Conservation (phyloP, 1,140 invertebrate species). For the Laodelphax striatellus region DNA sequence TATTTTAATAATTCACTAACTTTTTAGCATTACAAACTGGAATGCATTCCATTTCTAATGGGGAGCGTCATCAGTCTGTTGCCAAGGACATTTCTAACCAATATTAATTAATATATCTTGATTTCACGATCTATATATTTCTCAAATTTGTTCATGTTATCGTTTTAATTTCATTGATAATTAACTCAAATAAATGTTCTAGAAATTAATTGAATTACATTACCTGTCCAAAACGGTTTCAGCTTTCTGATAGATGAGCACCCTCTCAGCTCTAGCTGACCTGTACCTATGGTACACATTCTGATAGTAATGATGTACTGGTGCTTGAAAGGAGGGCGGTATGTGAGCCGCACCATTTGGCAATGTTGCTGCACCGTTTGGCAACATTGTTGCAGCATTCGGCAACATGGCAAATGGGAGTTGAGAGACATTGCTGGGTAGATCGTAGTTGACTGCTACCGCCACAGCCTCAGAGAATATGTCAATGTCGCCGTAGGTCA, state of each 20-base stretch:
- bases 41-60: no score
- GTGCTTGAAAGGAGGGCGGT: background rate
- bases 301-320: background rate
- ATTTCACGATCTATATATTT: no score
- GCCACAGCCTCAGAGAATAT: constrained; percentile 18
- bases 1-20: no score
- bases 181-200: no score
- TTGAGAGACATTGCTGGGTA: constrained; percentile 11
- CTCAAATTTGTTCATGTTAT: no score
- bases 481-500: constrained; percentile 30
- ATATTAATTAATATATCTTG: no score
- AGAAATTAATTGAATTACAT: background rate
- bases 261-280: background rate
- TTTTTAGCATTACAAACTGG: no score
- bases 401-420: background rate
- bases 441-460: constrained; percentile 17
- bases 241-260: constrained; percentile 11
- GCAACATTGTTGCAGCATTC: background rate
- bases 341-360: background rate
- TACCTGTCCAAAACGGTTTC: constrained; percentile 18
- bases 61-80: no score
- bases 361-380: background rate
- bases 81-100: no score
- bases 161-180: no score
- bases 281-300: background rate